Base-by-base conservation (phyloP, 2,888 invertebrate species). In the Pilophorus perplexus region DNA sequence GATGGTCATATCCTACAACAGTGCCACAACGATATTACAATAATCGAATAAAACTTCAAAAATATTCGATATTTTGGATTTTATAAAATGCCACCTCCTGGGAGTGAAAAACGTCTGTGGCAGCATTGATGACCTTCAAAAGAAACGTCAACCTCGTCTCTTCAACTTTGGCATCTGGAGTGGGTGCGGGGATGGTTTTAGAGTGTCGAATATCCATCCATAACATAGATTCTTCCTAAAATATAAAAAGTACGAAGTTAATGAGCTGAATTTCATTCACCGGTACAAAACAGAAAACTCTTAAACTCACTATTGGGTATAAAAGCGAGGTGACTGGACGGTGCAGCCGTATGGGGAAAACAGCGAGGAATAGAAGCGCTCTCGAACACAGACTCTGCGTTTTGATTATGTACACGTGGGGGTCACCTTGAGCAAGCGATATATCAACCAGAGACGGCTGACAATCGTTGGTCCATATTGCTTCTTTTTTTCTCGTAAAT, bases 331-430 rank as follows among this genome's bases (percentile, higher is more conserved):
- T 87, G 69, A 87, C 80, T 6, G 85, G 90, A 76, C 86, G 90
- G 54, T 82, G 77, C 71, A 84, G 80, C 75, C 87, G 91, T 55
- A 94, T 76, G 73, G 85, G 85, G 74, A 93, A 90, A 71, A 84
- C 83, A 18, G 90, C 84, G 71, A 93, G 85, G 77, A 92, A 89
- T 72, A 88, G 85, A 64, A 94, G 80, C 1, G 88, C 85, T 69
- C 85, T 81, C 1, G 87, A 84, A 62, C 94, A 80, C 77, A 93
- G 90, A 73, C 86, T 85, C 77, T 94, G 93, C 65, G 93, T 79
- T 72, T 86, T 83, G 6, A 95, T 79, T 70, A 93, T 80, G 72
- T 89, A 87, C 69, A 84, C 85, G 77, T 90, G 88, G 1, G 88
- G 85, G 64, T 81, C 80, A 71, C 85, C 85, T 74, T 90, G 90